A percentile compares a stretch with the other conserved stretches of the same genome.
Conservation (phyloP, 1,140 invertebrate genomes). For the Agraylea sexmaculata region DNA sequence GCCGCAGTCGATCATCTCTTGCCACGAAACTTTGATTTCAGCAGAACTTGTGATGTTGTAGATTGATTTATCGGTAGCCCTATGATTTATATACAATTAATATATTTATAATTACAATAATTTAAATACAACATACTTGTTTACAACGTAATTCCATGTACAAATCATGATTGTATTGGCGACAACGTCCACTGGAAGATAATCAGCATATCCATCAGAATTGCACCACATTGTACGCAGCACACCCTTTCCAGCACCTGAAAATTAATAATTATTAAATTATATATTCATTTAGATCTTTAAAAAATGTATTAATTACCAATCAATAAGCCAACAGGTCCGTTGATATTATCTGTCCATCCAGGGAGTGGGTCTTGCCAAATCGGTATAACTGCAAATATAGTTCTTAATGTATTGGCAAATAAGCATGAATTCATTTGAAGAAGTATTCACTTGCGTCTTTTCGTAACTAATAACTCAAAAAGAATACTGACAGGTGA, state of each 20-base stretch:
- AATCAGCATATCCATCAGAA: constrained; percentile 65
- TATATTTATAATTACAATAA: neutral
- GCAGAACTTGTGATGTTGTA: constrained; percentile 61
- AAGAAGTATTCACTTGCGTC: no score
- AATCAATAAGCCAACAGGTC: constrained; percentile 66
- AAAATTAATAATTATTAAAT: no score
- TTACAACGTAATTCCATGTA: constrained; percentile 50
- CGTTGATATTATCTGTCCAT: constrained; percentile 92
- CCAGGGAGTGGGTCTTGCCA: constrained; percentile 72
- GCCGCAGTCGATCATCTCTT: constrained; percentile 75
- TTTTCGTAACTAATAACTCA: no score
- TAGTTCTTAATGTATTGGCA: no score
- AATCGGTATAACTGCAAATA: constrained; percentile 67
- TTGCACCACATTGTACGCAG: constrained; percentile 76
- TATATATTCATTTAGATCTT: no score
- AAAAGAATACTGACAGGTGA: no score
- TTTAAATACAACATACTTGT: constrained; percentile 25
- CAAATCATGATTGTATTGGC: constrained; percentile 64
- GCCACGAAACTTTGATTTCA: constrained; percentile 71
- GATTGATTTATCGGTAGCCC: constrained; percentile 39
- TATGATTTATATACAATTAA: constrained; percentile 17
- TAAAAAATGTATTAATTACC: constrained; percentile 35
- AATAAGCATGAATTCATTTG: no score
- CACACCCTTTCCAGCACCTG: constrained; percentile 68
- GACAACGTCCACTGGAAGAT: constrained; percentile 74